These are phyloP conservation scores for Tribolium castaneum DNA, from an alignment of 1,140 invertebrate genomes.

Conservation along the genomic window DNA sequence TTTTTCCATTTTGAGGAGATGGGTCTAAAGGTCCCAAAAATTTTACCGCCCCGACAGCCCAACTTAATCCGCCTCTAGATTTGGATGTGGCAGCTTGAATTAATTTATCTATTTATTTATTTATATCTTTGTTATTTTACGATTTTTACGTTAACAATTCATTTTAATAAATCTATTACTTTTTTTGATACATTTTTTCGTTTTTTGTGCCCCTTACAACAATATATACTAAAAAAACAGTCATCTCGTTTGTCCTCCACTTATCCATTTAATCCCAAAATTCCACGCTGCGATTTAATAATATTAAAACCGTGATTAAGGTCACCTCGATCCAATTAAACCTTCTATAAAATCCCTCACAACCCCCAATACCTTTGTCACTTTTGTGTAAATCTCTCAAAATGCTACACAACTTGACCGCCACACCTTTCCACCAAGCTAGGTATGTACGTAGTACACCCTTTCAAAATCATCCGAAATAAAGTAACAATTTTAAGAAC, in stretches of 20 bases:
- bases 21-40: too few relatives aligned
- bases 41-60: too few relatives aligned
- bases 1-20: too few relatives aligned
- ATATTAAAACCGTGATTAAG: conserved; percentile 37
- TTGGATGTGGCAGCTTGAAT: too few relatives aligned
- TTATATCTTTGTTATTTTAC: too few relatives aligned
- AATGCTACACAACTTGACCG: conserved; percentile 51
- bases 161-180: too few relatives aligned
- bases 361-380: conserved; percentile 18
- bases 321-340: conserved; percentile 43
- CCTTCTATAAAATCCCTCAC: conserved; percentile 25
- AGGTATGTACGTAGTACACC: conserved; percentile 44
- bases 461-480: not conserved
- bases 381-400: conserved; percentile 37
- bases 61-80: too few relatives aligned
- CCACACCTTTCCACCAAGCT: conserved; percentile 41
- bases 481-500: not conserved
- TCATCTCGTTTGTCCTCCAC: not conserved
- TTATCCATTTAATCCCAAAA: not conserved
- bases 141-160: too few relatives aligned
- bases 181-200: too few relatives aligned
- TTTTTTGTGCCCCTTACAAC: too few relatives aligned
- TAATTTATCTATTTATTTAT: too few relatives aligned
- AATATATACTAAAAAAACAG: not conserved
- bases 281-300: conserved; percentile 11